These are phyloP conservation scores for Poeciliopsis prolifica DNA, from an alignment of 2,113 vertebrate genomes.

Conservation along the genomic window DNA sequence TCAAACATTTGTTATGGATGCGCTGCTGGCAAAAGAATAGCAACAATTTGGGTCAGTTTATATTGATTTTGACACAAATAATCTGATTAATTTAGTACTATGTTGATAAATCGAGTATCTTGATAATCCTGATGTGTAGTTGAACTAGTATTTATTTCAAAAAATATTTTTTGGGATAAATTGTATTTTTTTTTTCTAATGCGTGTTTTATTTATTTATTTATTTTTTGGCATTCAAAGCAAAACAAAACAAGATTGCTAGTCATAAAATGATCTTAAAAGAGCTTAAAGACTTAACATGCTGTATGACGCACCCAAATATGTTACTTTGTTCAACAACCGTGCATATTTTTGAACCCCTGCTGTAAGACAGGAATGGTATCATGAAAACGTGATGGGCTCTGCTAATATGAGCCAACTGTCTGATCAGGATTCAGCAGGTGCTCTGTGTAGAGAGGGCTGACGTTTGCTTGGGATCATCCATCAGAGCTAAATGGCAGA, in stretches of 20 bases:
- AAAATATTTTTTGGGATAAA: background rate
- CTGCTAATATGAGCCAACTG: conserved; percentile 56
- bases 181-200: background rate
- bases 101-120: too few species aligned
- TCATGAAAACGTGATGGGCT: conserved; percentile 54
- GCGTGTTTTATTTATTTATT: background rate
- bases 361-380: conserved; percentile 25
- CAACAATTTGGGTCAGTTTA: too few species aligned
- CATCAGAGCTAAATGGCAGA: conserved; percentile 81
- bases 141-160: too few species aligned
- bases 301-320: conserved; percentile 39
- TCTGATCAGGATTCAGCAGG: conserved; percentile 76
- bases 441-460: conserved; percentile 55
- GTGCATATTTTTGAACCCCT: conserved; percentile 33
- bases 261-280: background rate
- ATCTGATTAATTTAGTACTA: too few species aligned
- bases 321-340: conserved; percentile 28
- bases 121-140: too few species aligned
- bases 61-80: too few species aligned
- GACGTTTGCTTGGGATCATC: conserved; percentile 72
- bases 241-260: background rate
- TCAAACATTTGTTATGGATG: too few species aligned
- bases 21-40: too few species aligned
- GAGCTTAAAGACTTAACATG: background rate
- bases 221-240: background rate